Conservation (phyloP, 2,888 invertebrate genomes). For the Sturmia bella region DNA sequence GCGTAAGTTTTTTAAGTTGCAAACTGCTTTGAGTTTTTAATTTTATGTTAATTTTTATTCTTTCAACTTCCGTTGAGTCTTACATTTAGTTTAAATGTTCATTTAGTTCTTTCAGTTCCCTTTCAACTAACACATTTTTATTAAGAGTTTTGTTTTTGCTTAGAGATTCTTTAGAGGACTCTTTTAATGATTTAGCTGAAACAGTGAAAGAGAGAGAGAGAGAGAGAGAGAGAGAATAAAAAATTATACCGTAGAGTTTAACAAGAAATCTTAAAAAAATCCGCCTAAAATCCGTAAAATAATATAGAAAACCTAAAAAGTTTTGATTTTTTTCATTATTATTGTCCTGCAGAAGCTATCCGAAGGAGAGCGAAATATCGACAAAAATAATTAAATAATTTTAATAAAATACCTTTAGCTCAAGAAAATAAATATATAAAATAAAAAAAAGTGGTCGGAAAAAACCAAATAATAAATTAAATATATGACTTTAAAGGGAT, state of each 20-base stretch:
- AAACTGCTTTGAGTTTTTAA: constrained; percentile 79
- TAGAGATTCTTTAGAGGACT: constrained; percentile 5
- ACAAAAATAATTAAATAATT: no score
- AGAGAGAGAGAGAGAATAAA: not conserved
- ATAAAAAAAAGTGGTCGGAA: no score
- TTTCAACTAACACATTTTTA: constrained; percentile 40
- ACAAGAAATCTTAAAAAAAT: not conserved
- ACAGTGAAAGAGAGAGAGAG: not conserved
- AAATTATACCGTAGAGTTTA: not conserved
- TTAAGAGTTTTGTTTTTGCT: not conserved
- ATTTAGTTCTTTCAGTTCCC: constrained; percentile 30
- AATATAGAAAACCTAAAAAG: no score
- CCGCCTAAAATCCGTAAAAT: no score
- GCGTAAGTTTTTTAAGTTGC: constrained; percentile 86
- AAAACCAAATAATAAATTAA: no score
- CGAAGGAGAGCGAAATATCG: no score
- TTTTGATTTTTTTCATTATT: no score
- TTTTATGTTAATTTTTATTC: constrained; percentile 38
- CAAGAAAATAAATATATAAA: no score
- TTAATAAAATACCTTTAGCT: no score
- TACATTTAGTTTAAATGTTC: constrained; percentile 11
- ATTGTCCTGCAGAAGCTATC: no score
- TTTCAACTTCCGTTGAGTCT: constrained; percentile 57
- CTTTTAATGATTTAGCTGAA: constrained; percentile 7
- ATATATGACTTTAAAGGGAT: no score